These are phyloP conservation scores for Actinernus sp. DNA, from an alignment of 92 coral and sea anemone genomes.

Conservation along the genomic window DNA sequence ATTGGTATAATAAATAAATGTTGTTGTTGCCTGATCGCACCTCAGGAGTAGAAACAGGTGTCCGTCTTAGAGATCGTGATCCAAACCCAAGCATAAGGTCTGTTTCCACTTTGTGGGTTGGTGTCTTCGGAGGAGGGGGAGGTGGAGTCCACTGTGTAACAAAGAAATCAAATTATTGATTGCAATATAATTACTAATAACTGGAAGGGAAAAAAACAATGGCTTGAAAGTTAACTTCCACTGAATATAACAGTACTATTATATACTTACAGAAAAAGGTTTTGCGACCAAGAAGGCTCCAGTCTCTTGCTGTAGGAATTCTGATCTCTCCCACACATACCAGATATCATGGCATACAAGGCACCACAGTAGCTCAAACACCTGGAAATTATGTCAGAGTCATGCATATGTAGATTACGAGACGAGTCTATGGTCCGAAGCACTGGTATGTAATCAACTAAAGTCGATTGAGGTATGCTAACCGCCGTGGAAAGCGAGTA, in stretches of 20 bases:
- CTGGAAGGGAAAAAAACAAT: too few relatives aligned
- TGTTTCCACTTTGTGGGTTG: constrained; percentile 71
- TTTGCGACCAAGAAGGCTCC: constrained; percentile 80
- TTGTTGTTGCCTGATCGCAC: constrained; percentile 47
- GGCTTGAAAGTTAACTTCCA: too few relatives aligned
- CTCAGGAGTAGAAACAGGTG: constrained; percentile 74
- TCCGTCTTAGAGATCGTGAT: constrained; percentile 58
- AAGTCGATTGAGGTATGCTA: too few relatives aligned
- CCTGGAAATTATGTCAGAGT: constrained; percentile 65
- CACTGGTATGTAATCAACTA: too few relatives aligned
- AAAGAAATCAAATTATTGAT: too few relatives aligned
- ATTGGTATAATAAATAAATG: neutral
- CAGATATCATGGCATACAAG: constrained; percentile 98
- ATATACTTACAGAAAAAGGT: constrained; percentile 85
- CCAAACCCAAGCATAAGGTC: constrained; percentile 83
- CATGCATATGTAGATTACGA: too few relatives aligned
- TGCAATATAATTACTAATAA: too few relatives aligned
- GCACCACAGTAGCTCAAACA: constrained; percentile 95
- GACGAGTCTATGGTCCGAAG: too few relatives aligned
- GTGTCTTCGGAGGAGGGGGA: constrained; percentile 84
- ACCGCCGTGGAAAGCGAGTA: too few relatives aligned
- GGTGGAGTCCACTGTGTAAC: constrained; percentile 82
- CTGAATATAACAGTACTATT: neutral
- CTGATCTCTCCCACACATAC: constrained; percentile 94
- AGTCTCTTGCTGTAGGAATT: constrained; percentile 82